Evolutionary conservation across 2,797 vertebrate species (phyloP).

Genomic region (Phoeniculus purpureus): DNA sequence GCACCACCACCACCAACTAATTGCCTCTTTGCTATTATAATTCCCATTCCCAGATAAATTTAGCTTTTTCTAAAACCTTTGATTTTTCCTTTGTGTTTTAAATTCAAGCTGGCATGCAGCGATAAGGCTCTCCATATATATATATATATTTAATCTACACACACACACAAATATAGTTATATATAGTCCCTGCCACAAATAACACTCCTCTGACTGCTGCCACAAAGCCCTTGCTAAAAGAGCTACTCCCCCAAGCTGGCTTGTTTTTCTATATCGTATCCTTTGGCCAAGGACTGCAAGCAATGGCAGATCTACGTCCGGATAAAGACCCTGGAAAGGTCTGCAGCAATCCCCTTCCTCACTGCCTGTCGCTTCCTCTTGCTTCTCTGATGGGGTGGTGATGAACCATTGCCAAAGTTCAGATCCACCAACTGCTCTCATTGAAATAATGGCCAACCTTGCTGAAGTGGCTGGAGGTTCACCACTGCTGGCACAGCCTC

Average conservation of each 20-base stretch:
- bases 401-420: neutral
- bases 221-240: conserved; percentile 38
- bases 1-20: neutral
- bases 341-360: neutral
- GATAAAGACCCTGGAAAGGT: neutral
- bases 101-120: conserved; percentile 57
- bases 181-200: conserved; percentile 51
- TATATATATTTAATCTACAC: conserved; percentile 43
- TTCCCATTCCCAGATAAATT: conserved; percentile 44
- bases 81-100: conserved; percentile 54
- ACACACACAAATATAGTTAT: conserved; percentile 51
- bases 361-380: neutral
- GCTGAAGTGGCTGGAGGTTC: neutral
- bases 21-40: conserved; percentile 46
- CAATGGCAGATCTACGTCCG: neutral
- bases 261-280: neutral
- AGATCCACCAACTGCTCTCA: neutral
- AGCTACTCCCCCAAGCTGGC: neutral
- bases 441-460: neutral
- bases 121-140: conserved; percentile 49
- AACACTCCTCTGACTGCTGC: conserved; percentile 38
- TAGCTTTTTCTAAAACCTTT: conserved; percentile 58
- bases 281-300: neutral
- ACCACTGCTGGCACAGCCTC: neutral
- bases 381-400: neutral